These are phyloP conservation scores for Timema cristinae DNA, from an alignment of 2,888 invertebrate species.

Conservation along the genomic window DNA sequence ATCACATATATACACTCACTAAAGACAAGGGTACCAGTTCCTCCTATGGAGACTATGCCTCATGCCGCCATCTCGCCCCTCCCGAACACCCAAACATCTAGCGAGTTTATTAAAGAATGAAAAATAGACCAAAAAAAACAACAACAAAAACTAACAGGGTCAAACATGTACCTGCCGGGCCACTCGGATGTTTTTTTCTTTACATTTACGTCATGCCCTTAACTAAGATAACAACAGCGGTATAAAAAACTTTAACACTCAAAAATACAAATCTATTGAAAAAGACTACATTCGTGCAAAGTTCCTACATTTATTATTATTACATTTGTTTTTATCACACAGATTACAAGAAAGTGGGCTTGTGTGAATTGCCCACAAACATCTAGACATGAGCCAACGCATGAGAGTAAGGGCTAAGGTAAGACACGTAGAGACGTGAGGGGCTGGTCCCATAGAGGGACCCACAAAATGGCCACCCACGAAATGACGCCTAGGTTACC, in stretches of 20 bases:
- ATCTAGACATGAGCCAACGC: constrained; percentile 11
- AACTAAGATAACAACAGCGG: constrained; percentile 34
- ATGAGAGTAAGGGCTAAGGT: constrained; percentile 12
- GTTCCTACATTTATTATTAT: constrained; percentile 31
- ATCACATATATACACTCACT: constrained; percentile 10
- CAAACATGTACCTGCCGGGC: constrained; percentile 28
- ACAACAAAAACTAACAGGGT: constrained; percentile 26
- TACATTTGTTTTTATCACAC: constrained; percentile 31
- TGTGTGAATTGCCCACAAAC: constrained; percentile 29
- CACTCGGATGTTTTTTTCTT: constrained; percentile 28
- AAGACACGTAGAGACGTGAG: constrained; percentile 18
- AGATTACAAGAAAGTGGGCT: constrained; percentile 33
- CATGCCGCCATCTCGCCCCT: constrained; percentile 21
- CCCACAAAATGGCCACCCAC: not conserved
- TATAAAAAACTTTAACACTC: constrained; percentile 36
- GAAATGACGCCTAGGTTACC: not conserved
- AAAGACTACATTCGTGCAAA: constrained; percentile 34
- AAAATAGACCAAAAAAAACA: constrained; percentile 18
- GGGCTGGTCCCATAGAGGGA: no score
- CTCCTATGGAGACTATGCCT: constrained; percentile 27
- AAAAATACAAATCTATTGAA: constrained; percentile 36
- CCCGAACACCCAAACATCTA: constrained; percentile 23
- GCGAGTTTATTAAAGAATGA: constrained; percentile 22
- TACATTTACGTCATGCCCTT: constrained; percentile 28
- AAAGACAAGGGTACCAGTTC: constrained; percentile 12